Evolutionary conservation across 2,888 invertebrate species (phyloP).

Genomic region (Habrosyne pyritoides): DNA sequence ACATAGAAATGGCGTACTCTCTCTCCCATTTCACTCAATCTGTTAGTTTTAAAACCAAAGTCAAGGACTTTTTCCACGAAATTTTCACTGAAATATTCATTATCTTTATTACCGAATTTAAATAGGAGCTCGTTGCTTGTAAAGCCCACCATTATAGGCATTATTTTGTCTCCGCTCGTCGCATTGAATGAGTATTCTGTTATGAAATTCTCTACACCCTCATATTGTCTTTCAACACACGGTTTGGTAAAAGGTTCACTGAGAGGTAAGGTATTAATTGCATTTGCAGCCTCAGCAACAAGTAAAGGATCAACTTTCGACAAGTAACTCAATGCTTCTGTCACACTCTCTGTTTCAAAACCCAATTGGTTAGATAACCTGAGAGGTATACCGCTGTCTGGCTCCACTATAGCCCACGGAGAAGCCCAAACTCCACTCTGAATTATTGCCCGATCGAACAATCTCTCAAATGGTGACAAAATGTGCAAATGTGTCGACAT

Average conservation of each 20-base stretch:
- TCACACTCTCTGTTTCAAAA: constrained; percentile 30
- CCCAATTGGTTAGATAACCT: constrained; percentile 41
- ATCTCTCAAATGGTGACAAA: constrained; percentile 28
- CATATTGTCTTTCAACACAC: constrained; percentile 28
- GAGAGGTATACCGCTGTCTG: constrained; percentile 27
- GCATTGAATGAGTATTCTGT: constrained; percentile 27
- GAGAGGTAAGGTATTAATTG: constrained; percentile 12
- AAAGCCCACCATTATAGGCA: constrained; percentile 23
- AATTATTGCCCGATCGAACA: constrained; percentile 40
- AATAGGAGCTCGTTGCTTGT: constrained; percentile 29
- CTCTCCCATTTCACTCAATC: constrained; percentile 16
- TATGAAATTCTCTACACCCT: constrained; percentile 23
- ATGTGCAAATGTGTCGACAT: constrained; percentile 38
- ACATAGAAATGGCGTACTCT: constrained; percentile 38
- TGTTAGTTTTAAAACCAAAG: constrained; percentile 21
- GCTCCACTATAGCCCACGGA: constrained; percentile 23
- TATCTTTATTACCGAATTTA: constrained; percentile 14
- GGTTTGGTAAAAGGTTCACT: constrained; percentile 22
- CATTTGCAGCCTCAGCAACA: constrained; percentile 17
- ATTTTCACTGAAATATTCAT: constrained; percentile 20
- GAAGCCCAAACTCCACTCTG: constrained; percentile 40
- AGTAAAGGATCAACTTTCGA: constrained; percentile 17
- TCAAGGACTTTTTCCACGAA: constrained; percentile 21
- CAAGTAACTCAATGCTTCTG: constrained; percentile 37
- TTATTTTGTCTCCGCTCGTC: constrained; percentile 12